Percentiles rank a stretch among this genome's conserved stretches.
phyloP scores from a whole-genome alignment of 2,797 vertebrate genomes.

The Taenioides sp. region DNA sequence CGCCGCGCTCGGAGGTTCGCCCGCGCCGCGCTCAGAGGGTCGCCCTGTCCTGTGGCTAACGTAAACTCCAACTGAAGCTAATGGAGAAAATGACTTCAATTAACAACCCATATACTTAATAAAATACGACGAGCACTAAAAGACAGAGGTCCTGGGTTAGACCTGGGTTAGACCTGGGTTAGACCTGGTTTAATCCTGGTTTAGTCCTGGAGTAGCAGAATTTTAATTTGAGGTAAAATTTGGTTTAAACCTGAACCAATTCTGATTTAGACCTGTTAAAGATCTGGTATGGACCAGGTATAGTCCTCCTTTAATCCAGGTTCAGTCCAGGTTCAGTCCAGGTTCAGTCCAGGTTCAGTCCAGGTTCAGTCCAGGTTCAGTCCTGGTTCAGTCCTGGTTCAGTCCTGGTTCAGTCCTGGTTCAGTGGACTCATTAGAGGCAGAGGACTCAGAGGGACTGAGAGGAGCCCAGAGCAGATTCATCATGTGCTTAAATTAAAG shows the following conservation, averaged over 20 bases:
- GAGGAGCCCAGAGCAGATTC: neutral
- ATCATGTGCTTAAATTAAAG: neutral
- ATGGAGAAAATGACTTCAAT: too few species aligned
- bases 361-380: neutral
- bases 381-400: neutral
- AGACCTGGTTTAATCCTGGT: neutral
- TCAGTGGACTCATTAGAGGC: too few species aligned
- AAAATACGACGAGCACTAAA: too few species aligned
- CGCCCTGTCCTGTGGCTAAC: too few species aligned
- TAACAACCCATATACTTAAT: too few species aligned
- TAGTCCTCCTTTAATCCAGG: neutral
- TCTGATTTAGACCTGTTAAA: neutral
- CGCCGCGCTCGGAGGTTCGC: too few species aligned
- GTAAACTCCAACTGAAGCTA: too few species aligned
- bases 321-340: neutral
- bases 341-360: neutral
- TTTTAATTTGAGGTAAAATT: too few species aligned
- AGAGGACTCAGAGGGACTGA: neutral
- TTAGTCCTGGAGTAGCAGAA: neutral
- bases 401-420: neutral
- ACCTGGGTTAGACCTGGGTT: neutral
- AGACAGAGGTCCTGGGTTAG: too few species aligned
- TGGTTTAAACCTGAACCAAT: neutral
- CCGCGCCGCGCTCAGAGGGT: too few species aligned
- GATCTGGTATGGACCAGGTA: neutral